Base-by-base conservation (phyloP, 2,888 invertebrate species). In the Tetrapedia diversipes region DNA sequence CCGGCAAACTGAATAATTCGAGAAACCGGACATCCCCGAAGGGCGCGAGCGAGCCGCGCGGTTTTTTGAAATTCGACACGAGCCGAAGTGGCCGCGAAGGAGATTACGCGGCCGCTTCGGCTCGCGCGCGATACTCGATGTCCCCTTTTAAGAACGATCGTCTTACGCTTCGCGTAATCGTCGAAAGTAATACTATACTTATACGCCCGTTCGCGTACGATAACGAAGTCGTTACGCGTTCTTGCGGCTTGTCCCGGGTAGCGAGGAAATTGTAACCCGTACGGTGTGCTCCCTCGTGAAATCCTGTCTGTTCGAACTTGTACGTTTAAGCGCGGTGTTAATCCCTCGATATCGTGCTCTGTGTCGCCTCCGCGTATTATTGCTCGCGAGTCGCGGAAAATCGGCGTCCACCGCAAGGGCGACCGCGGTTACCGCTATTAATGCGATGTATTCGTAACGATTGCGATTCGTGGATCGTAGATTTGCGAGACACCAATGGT, bases 161-260 rank as follows among this genome's bases (percentile, higher is more conserved):
- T 80, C 59, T 83, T 80, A 73, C 81, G 64, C 47, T 54, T 34
- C 60, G 73, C 66, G 78, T 80, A 80, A 84, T 82, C 82, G 72
- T 77, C 70, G 76, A 83, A 81, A 79, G 83, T 83, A 81, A 83
- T 56, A 60, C 65, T 75, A 83, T 51, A 83, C 79, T 64, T 32
- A 19, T 32, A 39, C 65, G 61, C 59, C 64, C 57, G 75, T 70
- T 74, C 43, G 54, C 57, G 39, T 41, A 64, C 59, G 77, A 77
- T 72, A 82, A 77, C 63, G 61, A 49, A 69, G 64, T 73, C 57
- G 70, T 82, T 68, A 65, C 54, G 45, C 43, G 74, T 59, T 54
- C 63, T 49, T 32, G 54, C 34, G 49, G 37, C 39, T 29, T 61
- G 61, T 37, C 34, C n/a, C n/a, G n/a, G n/a, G n/a, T n/a, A n/a